Percentiles rank a stretch among this genome's conserved stretches.
Evolutionary conservation across 2,888 invertebrate species (phyloP).

Genomic region (Argyresthia albistria): DNA sequence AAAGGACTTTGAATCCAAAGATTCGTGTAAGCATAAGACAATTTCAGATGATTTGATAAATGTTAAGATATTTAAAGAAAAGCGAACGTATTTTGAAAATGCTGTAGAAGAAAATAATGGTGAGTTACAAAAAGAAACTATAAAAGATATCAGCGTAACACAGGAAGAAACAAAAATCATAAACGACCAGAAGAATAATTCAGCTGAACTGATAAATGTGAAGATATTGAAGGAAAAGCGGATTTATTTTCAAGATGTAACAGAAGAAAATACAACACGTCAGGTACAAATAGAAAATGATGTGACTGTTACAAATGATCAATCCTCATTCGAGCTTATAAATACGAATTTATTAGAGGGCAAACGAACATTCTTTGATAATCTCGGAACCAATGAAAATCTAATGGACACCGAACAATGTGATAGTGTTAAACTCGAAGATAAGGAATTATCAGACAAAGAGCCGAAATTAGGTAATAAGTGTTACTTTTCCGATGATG

Average conservation of each 20-base stretch:
- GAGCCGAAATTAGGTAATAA: too few species aligned
- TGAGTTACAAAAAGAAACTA: too few species aligned
- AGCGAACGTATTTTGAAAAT: slow-evolving; percentile 24
- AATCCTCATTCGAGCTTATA: slow-evolving; percentile 12
- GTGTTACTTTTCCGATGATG: neutral
- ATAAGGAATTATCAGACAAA: too few species aligned
- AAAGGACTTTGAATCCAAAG: slow-evolving; percentile 12
- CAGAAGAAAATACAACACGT: neutral
- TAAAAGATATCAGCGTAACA: too few species aligned
- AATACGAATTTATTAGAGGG: slow-evolving; percentile 28
- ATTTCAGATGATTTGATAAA: slow-evolving; percentile 6
- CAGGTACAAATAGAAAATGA: too few species aligned
- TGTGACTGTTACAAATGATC: neutral
- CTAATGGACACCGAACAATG: neutral
- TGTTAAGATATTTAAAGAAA: slow-evolving; percentile 29
- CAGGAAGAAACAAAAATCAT: slow-evolving; percentile 13
- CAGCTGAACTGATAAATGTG: slow-evolving; percentile 11
- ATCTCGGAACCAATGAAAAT: neutral
- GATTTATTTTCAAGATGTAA: slow-evolving; percentile 21
- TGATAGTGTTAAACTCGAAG: neutral
- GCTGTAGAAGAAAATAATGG: neutral
- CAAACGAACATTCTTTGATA: slow-evolving; percentile 27
- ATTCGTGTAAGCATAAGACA: neutral
- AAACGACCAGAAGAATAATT: neutral
- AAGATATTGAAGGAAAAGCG: slow-evolving; percentile 32